Evolutionary conservation across 2,888 invertebrate species (phyloP).

Genomic region (Serrognathus titanus): DNA sequence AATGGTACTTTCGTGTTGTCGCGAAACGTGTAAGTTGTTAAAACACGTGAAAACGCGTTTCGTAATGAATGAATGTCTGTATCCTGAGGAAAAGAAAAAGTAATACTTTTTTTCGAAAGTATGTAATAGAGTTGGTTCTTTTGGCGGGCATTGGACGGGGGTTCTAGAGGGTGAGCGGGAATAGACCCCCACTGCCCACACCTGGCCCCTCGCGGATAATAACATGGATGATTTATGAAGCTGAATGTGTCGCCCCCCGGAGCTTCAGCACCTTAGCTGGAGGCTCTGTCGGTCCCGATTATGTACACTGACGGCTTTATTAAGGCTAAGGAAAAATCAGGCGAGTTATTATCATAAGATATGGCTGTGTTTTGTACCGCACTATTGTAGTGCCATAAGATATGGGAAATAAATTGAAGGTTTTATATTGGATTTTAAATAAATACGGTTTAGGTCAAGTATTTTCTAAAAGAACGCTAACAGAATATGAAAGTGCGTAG

Average conservation of each 20-base stretch:
- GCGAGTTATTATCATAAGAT: constrained; percentile 32
- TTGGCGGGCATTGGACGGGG: constrained; percentile 15
- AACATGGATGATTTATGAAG: constrained; percentile 43
- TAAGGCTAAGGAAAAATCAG: constrained; percentile 31
- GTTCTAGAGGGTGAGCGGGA: background rate
- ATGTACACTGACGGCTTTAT: constrained; percentile 39
- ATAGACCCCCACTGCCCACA: constrained; percentile 33
- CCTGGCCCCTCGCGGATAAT: constrained; percentile 42
- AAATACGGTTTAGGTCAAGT: constrained; percentile 7
- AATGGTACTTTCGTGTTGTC: too few species aligned
- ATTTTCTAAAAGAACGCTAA: background rate
- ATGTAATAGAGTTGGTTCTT: background rate
- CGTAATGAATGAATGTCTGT: too few species aligned
- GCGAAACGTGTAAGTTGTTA: too few species aligned
- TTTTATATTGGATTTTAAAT: constrained; percentile 11
- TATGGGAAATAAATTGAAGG: constrained; percentile 13
- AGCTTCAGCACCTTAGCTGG: constrained; percentile 33
- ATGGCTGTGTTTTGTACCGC: constrained; percentile 20
- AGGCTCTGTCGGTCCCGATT: constrained; percentile 37
- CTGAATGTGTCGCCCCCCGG: constrained; percentile 43
- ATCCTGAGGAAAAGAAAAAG: too few species aligned
- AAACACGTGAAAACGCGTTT: too few species aligned
- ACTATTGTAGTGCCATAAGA: constrained; percentile 9
- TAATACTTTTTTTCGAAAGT: too few species aligned
- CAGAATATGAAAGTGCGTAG: constrained; percentile 1